phyloP scores from a whole-genome alignment of 2,797 vertebrate genomes.

The Amblyraja radiata region DNA sequence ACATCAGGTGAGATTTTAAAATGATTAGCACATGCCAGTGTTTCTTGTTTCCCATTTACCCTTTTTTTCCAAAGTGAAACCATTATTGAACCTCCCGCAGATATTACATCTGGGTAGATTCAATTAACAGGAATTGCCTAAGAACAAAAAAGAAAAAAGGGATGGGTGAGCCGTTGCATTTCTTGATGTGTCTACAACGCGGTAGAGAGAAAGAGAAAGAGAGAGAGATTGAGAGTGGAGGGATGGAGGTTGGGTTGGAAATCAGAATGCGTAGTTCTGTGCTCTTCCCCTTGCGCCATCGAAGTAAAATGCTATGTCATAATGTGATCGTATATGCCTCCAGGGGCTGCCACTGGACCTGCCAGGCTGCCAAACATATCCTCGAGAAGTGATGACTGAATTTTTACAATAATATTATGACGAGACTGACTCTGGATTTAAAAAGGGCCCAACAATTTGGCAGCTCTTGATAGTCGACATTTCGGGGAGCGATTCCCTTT shows the following conservation, averaged over 20 bases:
- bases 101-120: neutral
- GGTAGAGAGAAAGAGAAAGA: too few relatives aligned
- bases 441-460: neutral
- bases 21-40: neutral
- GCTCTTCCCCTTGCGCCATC: neutral
- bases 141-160: neutral
- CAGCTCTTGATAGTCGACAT: neutral
- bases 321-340: slow-evolving; percentile 29
- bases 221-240: neutral
- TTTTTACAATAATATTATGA: neutral
- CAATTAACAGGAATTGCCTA: neutral
- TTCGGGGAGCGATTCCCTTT: neutral
- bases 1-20: neutral
- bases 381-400: slow-evolving; percentile 20
- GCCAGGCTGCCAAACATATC: slow-evolving; percentile 25
- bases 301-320: slow-evolving; percentile 14
- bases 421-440: neutral
- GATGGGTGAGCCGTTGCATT: neutral
- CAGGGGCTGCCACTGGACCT: slow-evolving; percentile 21
- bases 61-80: neutral
- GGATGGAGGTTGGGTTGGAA: too few relatives aligned
- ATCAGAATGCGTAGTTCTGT: neutral
- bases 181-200: neutral
- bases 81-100: neutral
- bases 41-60: neutral